These are phyloP conservation scores for Chrysomela aeneicollis DNA, from an alignment of 2,888 invertebrate species.

Conservation along the genomic window DNA sequence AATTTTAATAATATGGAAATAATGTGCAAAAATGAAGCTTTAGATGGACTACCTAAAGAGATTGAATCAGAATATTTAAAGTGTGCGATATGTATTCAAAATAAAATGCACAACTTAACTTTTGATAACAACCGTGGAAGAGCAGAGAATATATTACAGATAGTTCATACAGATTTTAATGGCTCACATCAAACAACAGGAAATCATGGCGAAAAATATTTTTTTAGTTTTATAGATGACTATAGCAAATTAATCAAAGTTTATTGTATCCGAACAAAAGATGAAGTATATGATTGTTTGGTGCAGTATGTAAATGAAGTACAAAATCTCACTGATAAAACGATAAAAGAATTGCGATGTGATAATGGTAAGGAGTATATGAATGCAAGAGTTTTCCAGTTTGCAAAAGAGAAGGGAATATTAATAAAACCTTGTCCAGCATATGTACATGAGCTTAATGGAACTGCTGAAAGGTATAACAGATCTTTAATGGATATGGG, in stretches of 20 bases:
- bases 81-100: conserved; percentile 43
- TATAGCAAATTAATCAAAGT: conserved; percentile 13
- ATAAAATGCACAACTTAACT: conserved; percentile 45
- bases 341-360: conserved; percentile 14
- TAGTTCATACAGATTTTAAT: conserved; percentile 43
- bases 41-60: conserved; percentile 36
- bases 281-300: conserved; percentile 5
- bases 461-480: conserved; percentile 24
- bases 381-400: conserved; percentile 7
- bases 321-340: conserved; percentile 10
- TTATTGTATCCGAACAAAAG: conserved; percentile 6
- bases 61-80: conserved; percentile 39
- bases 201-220: conserved; percentile 40
- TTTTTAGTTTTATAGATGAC: conserved; percentile 20
- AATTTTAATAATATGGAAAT: conserved; percentile 43
- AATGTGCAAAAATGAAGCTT: conserved; percentile 34
- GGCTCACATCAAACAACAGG: conserved; percentile 32
- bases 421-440: conserved; percentile 13
- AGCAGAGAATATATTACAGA: conserved; percentile 40
- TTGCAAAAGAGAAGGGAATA: conserved; percentile 17
- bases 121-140: conserved; percentile 42
- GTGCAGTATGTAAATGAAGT: conserved; percentile 10
- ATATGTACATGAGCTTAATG: conserved; percentile 24
- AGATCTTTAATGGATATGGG: conserved; percentile 23
- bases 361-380: conserved; percentile 19